Evolutionary conservation across 2,797 vertebrate genomes (phyloP).

Genomic region (Columba guinea): DNA sequence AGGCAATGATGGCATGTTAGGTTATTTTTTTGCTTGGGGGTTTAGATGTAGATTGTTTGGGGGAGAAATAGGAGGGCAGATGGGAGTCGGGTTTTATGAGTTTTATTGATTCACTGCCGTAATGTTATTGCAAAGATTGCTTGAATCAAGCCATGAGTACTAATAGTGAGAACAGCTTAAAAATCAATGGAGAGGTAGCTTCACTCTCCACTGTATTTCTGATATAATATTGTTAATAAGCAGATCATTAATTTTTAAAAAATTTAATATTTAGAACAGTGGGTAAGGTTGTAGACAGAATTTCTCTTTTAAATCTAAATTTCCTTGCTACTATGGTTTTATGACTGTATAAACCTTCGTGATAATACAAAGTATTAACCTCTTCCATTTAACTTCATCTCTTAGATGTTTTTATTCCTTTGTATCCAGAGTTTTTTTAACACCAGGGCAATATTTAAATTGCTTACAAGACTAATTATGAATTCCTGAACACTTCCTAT

Average conservation of each 20-base stretch:
- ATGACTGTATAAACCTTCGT: not conserved
- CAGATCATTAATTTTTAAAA: not conserved
- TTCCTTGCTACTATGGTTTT: not conserved
- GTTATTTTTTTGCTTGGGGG: not conserved
- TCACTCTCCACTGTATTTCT: not conserved
- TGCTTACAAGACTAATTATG: slow-evolving; percentile 25
- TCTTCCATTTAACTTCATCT: not conserved
- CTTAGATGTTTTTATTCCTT: slow-evolving; percentile 47
- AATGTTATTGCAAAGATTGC: not conserved
- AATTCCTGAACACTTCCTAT: not conserved
- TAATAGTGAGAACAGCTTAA: not conserved
- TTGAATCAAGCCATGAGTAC: not conserved
- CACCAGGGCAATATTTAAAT: slow-evolving; percentile 9
- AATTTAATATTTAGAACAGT: not conserved
- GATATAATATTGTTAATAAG: not conserved
- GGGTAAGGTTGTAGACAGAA: not conserved
- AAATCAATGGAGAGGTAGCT: not conserved
- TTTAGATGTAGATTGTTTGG: not conserved
- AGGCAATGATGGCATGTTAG: accelerated
- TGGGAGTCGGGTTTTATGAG: not conserved
- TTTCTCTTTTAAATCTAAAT: not conserved
- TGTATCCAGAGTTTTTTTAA: not conserved
- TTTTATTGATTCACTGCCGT: not conserved
- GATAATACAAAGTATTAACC: slow-evolving; percentile 43
- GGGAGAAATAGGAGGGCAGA: not conserved